These are phyloP conservation scores for Conchocele bisecta DNA, from an alignment of 2,888 invertebrate genomes.

Conservation along the genomic window DNA sequence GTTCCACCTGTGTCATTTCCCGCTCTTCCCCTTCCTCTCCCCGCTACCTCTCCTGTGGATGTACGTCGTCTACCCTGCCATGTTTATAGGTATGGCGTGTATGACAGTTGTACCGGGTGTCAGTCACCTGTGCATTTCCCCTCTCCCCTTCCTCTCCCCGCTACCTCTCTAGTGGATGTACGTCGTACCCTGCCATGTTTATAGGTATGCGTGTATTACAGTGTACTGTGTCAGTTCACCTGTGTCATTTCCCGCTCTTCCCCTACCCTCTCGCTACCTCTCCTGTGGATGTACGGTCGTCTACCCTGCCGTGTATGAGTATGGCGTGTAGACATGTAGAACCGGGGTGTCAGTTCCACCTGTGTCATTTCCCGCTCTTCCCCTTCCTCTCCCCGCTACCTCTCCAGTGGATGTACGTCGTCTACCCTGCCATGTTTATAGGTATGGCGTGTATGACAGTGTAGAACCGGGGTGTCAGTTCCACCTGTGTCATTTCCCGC, in stretches of 20 bases:
- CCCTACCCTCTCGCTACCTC: slow-evolving; percentile 86
- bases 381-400: slow-evolving; percentile 87
- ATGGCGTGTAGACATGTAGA: too few species aligned
- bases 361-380: slow-evolving; percentile 94
- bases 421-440: slow-evolving; percentile 91
- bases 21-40: slow-evolving; percentile 89
- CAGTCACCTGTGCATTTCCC: slow-evolving; percentile 95
- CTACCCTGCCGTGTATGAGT: slow-evolving; percentile 91
- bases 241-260: slow-evolving; percentile 94
- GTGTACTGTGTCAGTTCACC: too few species aligned
- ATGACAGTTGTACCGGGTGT: too few species aligned
- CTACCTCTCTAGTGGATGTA: slow-evolving; percentile 90
- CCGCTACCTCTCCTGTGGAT: slow-evolving; percentile 89
- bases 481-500: slow-evolving; percentile 94
- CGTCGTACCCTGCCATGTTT: slow-evolving; percentile 90
- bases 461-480: too few species aligned
- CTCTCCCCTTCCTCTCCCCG: slow-evolving; percentile 88
- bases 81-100: slow-evolving; percentile 93
- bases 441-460: too few species aligned
- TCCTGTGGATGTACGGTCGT: slow-evolving; percentile 91
- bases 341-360: too few species aligned
- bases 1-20: slow-evolving; percentile 95
- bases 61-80: slow-evolving; percentile 89
- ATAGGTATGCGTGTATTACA: too few species aligned
- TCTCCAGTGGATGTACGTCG: slow-evolving; percentile 90